Evolutionary conservation across 2,797 vertebrate genomes (phyloP).

Genomic region (Pitangus sulphuratus): DNA sequence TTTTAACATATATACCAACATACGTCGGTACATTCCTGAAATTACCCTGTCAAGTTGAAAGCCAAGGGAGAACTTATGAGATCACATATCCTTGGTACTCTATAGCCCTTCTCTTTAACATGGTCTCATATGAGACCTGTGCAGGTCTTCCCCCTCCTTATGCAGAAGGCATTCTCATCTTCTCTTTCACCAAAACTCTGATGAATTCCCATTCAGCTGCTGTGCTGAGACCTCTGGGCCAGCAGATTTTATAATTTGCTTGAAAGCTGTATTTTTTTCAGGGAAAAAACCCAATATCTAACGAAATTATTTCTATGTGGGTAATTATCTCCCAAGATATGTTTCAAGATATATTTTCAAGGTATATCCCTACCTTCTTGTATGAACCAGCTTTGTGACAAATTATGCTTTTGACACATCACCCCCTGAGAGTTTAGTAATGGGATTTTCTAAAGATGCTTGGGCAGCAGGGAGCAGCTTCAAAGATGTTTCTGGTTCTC

Average conservation of each 20-base stretch:
- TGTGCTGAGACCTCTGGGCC: background rate
- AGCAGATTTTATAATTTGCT: background rate
- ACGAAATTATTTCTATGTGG: background rate
- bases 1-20: background rate
- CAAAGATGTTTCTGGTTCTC: background rate
- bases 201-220: background rate
- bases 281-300: background rate
- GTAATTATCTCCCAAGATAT: constrained; percentile 29
- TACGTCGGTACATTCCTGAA: background rate
- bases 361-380: background rate
- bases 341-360: constrained; percentile 41
- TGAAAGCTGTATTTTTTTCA: background rate
- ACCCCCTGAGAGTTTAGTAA: background rate
- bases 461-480: background rate
- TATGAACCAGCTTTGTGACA: background rate
- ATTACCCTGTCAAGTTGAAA: background rate
- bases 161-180: background rate
- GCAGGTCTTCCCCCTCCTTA: background rate
- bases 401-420: background rate
- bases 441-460: background rate
- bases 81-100: background rate
- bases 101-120: background rate
- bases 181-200: background rate
- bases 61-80: background rate
- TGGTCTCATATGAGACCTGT: background rate